Percentiles rank a stretch among this genome's conserved stretches.
phyloP scores from a whole-genome alignment of 2,888 invertebrate species.

The Noctuana brunneofusca region DNA sequence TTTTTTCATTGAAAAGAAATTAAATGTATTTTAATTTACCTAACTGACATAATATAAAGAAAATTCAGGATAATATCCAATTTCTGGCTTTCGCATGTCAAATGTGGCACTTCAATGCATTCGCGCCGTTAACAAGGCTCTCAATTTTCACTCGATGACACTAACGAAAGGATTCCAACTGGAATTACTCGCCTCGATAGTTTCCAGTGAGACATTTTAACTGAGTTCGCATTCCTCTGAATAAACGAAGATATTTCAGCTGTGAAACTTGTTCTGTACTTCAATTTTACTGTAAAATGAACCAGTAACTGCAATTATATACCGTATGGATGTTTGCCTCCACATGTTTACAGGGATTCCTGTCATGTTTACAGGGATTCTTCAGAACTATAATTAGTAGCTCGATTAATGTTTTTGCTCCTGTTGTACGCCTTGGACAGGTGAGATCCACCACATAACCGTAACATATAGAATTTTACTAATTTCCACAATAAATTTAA shows the following conservation, averaged over 20 bases:
- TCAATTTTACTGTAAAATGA: background rate
- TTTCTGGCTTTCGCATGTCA: background rate
- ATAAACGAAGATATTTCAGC: constrained; percentile 3
- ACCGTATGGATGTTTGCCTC: too few relatives aligned
- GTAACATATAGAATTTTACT: too few relatives aligned
- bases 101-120: background rate
- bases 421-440: too few relatives aligned
- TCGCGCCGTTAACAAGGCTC: background rate
- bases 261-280: background rate
- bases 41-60: too few relatives aligned
- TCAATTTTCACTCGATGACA: background rate
- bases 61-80: background rate
- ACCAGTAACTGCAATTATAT: background rate
- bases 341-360: too few relatives aligned
- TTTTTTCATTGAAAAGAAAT: too few relatives aligned
- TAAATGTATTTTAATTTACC: too few relatives aligned
- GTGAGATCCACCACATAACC: too few relatives aligned
- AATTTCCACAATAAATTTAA: too few relatives aligned
- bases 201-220: constrained; percentile 2
- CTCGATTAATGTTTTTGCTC: too few relatives aligned
- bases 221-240: constrained; percentile 2
- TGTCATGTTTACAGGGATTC: too few relatives aligned
- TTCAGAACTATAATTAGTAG: too few relatives aligned
- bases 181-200: constrained; percentile 3
- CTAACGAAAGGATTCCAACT: constrained; percentile 8